Percentiles rank a stretch among this genome's conserved stretches.
These are phyloP conservation scores for Antennarius striatus DNA, from an alignment of 2,113 vertebrate species.

Conservation along the genomic window DNA sequence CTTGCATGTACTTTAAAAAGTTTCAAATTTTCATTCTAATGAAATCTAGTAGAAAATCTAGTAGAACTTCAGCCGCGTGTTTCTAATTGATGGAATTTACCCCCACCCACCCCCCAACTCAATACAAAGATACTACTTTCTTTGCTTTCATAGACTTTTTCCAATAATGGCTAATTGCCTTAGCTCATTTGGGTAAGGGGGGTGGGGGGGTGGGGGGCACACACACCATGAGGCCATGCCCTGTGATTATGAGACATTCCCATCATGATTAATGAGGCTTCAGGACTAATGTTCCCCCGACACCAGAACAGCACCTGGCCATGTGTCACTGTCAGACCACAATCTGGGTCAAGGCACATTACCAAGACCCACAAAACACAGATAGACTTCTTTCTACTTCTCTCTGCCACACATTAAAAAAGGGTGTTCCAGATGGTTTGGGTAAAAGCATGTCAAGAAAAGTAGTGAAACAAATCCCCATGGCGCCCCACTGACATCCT, in stretches of 20 bases:
- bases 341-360: slow-evolving; percentile 56
- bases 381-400: slow-evolving; percentile 12
- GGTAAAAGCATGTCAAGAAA: not conserved
- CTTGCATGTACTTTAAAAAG: not conserved
- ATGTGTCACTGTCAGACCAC: slow-evolving; percentile 67
- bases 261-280: slow-evolving; percentile 66
- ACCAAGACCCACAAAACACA: slow-evolving; percentile 27
- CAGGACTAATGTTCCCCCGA: slow-evolving; percentile 51
- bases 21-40: no score
- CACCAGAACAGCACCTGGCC: slow-evolving; percentile 49
- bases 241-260: slow-evolving; percentile 53
- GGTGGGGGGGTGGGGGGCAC: slow-evolving; percentile 7
- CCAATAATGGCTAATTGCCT: slow-evolving; percentile 3
- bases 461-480: not conserved
- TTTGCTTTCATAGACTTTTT: not conserved
- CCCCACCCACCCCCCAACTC: no score
- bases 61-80: no score
- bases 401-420: slow-evolving; percentile 2
- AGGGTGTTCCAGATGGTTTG: not conserved
- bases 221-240: slow-evolving; percentile 37
- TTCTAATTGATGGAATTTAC: no score
- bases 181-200: slow-evolving; percentile 5
- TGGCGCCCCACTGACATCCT: no score
- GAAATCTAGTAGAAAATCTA: no score
- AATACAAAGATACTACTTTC: not conserved